Evolutionary conservation across 2,888 invertebrate species (phyloP).

Genomic region (Microplitis deprimator): DNA sequence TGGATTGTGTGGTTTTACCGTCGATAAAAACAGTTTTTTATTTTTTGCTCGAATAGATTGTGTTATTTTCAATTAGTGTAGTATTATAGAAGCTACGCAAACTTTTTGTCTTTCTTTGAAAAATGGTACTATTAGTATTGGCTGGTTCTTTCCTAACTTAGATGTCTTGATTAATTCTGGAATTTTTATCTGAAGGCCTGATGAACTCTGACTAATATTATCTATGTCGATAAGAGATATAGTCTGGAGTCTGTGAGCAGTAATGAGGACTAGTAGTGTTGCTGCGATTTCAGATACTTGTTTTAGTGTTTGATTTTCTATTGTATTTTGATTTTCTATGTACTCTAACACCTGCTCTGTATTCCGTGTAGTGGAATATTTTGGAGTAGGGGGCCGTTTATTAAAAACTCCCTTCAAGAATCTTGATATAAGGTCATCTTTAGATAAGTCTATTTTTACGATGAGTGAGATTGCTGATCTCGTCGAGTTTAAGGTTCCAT

Average conservation of each 20-base stretch:
- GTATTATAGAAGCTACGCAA: conserved; percentile 33
- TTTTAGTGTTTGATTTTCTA: conserved; percentile 25
- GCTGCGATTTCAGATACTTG: conserved; percentile 36
- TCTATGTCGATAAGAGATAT: conserved; percentile 36
- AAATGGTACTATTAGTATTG: conserved; percentile 23
- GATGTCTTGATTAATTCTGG: conserved; percentile 39
- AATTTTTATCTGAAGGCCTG: conserved; percentile 41
- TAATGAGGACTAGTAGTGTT: conserved; percentile 37
- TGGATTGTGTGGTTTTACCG: conserved; percentile 32
- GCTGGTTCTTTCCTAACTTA: conserved; percentile 32
- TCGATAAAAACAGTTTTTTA: conserved; percentile 32
- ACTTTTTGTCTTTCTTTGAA: conserved; percentile 26
- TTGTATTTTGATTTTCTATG: conserved; percentile 10
- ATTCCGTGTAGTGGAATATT: conserved; percentile 39
- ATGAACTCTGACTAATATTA: conserved; percentile 21
- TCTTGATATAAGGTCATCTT: conserved; percentile 20
- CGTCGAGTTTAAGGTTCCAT: conserved; percentile 43
- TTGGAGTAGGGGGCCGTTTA: conserved; percentile 20
- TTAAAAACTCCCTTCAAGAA: conserved; percentile 39
- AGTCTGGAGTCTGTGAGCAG: conserved; percentile 41
- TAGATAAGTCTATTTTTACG: conserved; percentile 21
- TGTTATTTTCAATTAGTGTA: conserved; percentile 34
- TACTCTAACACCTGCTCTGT: conserved; percentile 16
- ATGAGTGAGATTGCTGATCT: conserved; percentile 43
- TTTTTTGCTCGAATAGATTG: conserved; percentile 19